phyloP scores from a whole-genome alignment of 37 sponge, comb jelly and placozoan genomes.

The Chondrilla cf. caribensis region DNA sequence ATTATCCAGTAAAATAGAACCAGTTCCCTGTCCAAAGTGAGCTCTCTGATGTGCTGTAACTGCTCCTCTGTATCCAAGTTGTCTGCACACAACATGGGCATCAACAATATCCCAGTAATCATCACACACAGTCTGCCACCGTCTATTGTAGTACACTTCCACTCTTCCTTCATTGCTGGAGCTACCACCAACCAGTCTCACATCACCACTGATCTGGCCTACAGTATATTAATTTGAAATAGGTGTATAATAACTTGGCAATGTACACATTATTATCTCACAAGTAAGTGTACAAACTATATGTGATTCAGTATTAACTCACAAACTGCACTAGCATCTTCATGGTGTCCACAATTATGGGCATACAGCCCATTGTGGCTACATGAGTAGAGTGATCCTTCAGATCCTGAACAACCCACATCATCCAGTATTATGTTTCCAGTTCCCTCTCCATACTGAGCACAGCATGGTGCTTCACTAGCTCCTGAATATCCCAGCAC shows the following conservation, averaged over 20 bases:
- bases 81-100: constrained; percentile 13
- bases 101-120: constrained; percentile 1
- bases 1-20: constrained; percentile 1
- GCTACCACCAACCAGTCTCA: constrained; percentile 2
- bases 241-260: no score
- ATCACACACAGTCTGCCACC: constrained; percentile 20
- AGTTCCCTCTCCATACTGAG: background rate
- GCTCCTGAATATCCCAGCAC: background rate
- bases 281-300: no score
- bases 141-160: background rate
- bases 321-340: constrained; percentile 1
- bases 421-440: background rate
- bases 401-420: background rate
- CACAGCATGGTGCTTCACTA: background rate
- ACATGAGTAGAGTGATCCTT: background rate
- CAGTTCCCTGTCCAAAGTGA: constrained; percentile 6
- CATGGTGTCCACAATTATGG: background rate
- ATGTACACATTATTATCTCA: no score
- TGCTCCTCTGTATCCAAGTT: background rate
- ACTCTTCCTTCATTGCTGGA: constrained; percentile 13
- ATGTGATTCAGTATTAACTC: no score
- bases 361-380: background rate
- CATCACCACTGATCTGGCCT: background rate
- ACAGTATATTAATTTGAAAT: no score
- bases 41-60: background rate